A percentile compares a stretch with the other conserved stretches of the same genome.
phyloP scores from a whole-genome alignment of 1,140 invertebrate genomes.

The Hesperophylax magnus region DNA sequence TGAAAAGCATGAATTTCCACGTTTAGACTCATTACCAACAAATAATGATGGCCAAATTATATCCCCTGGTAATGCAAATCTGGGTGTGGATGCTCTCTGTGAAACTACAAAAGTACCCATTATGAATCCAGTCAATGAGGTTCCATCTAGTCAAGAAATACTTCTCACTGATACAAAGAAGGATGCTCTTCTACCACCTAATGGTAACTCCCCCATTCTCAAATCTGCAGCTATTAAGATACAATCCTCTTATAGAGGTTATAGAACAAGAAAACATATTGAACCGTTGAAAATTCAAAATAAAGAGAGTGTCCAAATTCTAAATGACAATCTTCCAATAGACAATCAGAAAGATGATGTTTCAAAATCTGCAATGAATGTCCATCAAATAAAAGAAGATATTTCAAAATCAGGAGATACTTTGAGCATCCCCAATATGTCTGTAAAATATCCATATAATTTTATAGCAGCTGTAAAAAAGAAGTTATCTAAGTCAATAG shows the following conservation, averaged over 20 bases:
- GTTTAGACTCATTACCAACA: background rate
- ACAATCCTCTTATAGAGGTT: slow-evolving; percentile 22
- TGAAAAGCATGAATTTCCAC: background rate
- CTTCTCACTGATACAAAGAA: background rate
- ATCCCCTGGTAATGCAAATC: background rate
- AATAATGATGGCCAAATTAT: background rate
- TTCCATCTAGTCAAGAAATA: background rate
- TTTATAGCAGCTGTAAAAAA: slow-evolving; percentile 46
- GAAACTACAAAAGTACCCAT: background rate
- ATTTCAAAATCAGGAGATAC: background rate
- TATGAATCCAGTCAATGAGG: background rate
- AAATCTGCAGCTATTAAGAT: slow-evolving; percentile 20
- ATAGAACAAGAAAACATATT: slow-evolving; percentile 4
- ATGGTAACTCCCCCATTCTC: background rate
- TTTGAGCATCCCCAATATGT: background rate
- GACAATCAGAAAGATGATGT: background rate
- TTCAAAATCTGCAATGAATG: background rate
- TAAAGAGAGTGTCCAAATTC: background rate
- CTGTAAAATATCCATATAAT: slow-evolving; percentile 41
- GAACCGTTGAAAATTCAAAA: background rate
- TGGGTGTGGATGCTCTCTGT: background rate
- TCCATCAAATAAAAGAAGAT: background rate
- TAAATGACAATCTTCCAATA: background rate
- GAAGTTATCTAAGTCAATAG: slow-evolving; percentile 23
- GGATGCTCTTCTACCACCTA: background rate